phyloP scores from a whole-genome alignment of 2,797 vertebrate genomes.

The Sebastes jordani region DNA sequence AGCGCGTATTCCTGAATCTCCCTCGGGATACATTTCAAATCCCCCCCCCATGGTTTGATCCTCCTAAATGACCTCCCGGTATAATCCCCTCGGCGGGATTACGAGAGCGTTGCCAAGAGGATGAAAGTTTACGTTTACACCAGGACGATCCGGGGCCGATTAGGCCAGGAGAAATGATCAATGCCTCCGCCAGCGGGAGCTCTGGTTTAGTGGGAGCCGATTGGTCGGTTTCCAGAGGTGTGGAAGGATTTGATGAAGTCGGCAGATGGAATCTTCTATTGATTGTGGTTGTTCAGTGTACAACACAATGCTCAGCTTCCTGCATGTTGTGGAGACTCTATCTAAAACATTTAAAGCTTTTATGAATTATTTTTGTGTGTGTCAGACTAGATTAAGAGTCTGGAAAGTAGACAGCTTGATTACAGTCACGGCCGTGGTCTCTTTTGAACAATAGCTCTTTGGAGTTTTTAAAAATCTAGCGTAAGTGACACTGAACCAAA shows the following conservation, averaged over 20 bases:
- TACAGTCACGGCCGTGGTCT: not conserved
- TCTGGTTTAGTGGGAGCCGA: not conserved
- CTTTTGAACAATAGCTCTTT: not conserved
- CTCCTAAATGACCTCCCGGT: slow-evolving; percentile 31
- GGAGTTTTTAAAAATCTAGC: not conserved
- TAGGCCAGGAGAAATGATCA: slow-evolving; percentile 29
- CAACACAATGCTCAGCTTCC: not conserved
- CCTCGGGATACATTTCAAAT: slow-evolving; percentile 66
- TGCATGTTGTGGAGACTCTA: not conserved
- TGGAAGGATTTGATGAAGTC: not conserved
- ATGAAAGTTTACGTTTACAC: slow-evolving; percentile 57
- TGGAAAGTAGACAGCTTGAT: not conserved
- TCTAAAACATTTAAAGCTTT: not conserved
- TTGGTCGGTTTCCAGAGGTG: slow-evolving; percentile 20
- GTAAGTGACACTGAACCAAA: not conserved
- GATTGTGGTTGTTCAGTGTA: not conserved
- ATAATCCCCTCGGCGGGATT: slow-evolving; percentile 62
- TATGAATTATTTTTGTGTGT: not conserved
- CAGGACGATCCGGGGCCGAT: not conserved
- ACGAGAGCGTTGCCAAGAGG: slow-evolving; percentile 17
- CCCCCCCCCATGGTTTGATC: slow-evolving; percentile 39
- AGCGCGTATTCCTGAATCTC: slow-evolving; percentile 12
- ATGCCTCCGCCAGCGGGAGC: not conserved
- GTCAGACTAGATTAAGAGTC: not conserved
- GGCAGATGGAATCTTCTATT: not conserved